Conservation (phyloP, 2,888 invertebrate genomes). For the Oasisia sp. region DNA sequence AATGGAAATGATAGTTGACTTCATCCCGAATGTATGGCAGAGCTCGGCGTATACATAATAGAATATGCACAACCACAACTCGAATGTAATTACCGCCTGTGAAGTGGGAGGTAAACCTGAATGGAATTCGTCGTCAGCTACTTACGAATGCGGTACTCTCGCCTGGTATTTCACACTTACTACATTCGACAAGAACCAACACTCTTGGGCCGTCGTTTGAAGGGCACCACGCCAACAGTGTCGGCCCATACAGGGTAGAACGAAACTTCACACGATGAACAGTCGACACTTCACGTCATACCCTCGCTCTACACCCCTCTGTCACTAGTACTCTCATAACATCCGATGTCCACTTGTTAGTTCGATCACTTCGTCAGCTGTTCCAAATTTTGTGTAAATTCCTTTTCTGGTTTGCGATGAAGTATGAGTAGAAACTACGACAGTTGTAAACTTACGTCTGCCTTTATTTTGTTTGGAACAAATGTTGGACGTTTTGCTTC, state of each 20-base stretch:
- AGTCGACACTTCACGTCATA: not conserved
- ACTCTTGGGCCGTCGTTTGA: not conserved
- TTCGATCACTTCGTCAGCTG: not conserved
- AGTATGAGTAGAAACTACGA: no score
- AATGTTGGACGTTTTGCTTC: no score
- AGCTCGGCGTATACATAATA: not conserved
- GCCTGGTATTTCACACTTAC: slow-evolving; percentile 17
- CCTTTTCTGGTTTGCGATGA: not conserved
- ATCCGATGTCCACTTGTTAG: not conserved
- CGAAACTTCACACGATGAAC: not conserved
- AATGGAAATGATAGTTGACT: no score
- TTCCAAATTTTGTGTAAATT: not conserved
- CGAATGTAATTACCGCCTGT: not conserved
- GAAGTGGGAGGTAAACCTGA: not conserved
- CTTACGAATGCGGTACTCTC: not conserved
- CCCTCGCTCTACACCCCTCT: not conserved
- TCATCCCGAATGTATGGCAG: no score
- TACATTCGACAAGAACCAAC: not conserved
- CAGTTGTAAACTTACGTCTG: no score
- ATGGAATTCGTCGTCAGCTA: slow-evolving; percentile 1
- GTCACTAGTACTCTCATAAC: not conserved
- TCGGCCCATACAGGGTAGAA: not conserved
- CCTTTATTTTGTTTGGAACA: no score
- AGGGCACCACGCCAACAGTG: not conserved
- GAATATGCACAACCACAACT: not conserved